These are phyloP conservation scores for Alosa alosa DNA, from an alignment of 2,113 vertebrate genomes.

Conservation along the genomic window DNA sequence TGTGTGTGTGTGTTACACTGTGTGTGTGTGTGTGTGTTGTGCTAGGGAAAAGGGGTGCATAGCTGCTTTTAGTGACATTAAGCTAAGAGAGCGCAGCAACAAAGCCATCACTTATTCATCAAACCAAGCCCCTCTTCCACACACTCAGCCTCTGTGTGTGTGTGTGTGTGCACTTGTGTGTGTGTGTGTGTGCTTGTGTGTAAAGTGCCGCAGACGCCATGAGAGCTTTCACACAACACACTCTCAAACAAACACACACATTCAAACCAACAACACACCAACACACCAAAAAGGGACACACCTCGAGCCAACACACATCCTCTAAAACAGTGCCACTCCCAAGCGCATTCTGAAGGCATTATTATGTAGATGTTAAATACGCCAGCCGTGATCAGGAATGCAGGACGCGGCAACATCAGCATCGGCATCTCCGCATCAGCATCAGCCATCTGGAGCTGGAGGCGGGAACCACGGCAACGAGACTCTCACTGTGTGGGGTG, in stretches of 20 bases:
- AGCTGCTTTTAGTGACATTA: conserved; percentile 38
- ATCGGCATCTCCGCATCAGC: no score
- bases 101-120: conserved; percentile 48
- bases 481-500: background rate
- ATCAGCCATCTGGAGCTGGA: background rate
- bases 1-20: no score
- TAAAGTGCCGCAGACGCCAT: no score
- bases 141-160: no score
- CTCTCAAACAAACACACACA: background rate
- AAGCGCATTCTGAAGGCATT: background rate
- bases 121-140: background rate
- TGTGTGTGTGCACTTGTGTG: no score
- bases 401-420: background rate
- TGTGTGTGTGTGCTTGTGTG: no score
- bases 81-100: conserved; percentile 33
- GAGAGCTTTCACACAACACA: background rate
- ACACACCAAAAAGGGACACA: background rate
- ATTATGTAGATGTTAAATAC: background rate
- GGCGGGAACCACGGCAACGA: background rate
- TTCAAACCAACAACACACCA: no score
- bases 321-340: background rate
- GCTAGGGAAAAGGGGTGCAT: background rate
- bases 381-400: background rate
- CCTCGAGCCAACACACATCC: background rate
- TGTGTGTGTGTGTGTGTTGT: no score